Conservation (phyloP, 1,140 invertebrate species). For the Neodiprion fabricii region DNA sequence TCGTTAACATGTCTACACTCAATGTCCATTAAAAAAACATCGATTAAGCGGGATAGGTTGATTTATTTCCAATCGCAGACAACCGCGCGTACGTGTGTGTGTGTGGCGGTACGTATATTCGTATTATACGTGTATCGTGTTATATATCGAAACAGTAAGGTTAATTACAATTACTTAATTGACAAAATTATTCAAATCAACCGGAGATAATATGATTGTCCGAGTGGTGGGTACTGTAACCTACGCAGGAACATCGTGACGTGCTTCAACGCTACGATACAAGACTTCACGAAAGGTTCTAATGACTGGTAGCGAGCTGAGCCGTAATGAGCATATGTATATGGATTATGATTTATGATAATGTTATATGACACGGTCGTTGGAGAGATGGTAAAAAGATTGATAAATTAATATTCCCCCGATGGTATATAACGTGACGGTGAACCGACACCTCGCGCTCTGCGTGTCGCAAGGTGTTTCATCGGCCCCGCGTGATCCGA, state of each 20-base stretch:
- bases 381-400: constrained; percentile 35
- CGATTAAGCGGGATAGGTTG: too few relatives aligned
- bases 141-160: too few relatives aligned
- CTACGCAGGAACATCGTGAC: too few relatives aligned
- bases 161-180: neutral
- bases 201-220: neutral
- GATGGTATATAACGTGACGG: constrained; percentile 21
- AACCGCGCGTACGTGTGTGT: too few relatives aligned
- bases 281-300: constrained; percentile 28
- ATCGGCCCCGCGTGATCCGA: constrained; percentile 28
- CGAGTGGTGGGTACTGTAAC: neutral
- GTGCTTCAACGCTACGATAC: too few relatives aligned
- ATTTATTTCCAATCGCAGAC: too few relatives aligned
- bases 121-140: too few relatives aligned
- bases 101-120: too few relatives aligned
- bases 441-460: neutral
- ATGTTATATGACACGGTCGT: constrained; percentile 54
- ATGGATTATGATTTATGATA: constrained; percentile 44
- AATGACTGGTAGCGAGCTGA: constrained; percentile 41
- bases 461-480: constrained; percentile 26
- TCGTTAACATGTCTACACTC: too few relatives aligned
- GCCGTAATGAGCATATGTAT: constrained; percentile 30
- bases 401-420: constrained; percentile 50
- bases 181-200: neutral
- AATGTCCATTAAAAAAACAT: too few relatives aligned